These are phyloP conservation scores for Beroe forskalii DNA, from an alignment of 37 sponge, comb jelly and placozoan genomes.

Conservation along the genomic window DNA sequence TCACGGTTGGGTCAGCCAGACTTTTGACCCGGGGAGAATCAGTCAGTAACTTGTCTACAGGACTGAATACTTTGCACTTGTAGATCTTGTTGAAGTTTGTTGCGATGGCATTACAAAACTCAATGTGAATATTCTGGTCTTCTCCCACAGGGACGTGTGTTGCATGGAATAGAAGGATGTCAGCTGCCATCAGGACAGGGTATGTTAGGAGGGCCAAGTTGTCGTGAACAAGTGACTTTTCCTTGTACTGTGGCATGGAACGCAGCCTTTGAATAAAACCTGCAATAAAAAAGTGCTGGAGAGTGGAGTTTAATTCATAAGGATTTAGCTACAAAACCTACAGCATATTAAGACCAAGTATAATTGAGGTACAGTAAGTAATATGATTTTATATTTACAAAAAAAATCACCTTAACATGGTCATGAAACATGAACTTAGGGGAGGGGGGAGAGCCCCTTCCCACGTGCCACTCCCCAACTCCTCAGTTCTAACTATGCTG, in stretches of 20 bases:
- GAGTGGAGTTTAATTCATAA: too few species aligned
- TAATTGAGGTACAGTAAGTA: too few species aligned
- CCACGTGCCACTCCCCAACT: too few species aligned
- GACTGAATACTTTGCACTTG: background rate
- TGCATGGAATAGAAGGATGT: conserved; percentile 32
- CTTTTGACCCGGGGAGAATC: conserved; percentile 6
- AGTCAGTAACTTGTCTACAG: background rate
- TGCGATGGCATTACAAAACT: conserved; percentile 33
- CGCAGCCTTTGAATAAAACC: conserved; percentile 1
- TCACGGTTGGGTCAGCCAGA: conserved; percentile 4
- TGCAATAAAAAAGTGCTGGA: too few species aligned
- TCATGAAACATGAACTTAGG: too few species aligned
- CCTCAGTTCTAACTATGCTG: too few species aligned
- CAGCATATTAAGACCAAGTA: too few species aligned
- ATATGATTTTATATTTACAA: too few species aligned
- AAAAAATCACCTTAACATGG: too few species aligned
- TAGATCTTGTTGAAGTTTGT: background rate
- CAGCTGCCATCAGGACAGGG: conserved; percentile 44
- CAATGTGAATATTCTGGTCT: conserved; percentile 46
- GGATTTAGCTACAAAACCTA: too few species aligned
- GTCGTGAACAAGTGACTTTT: conserved; percentile 16
- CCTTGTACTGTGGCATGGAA: conserved; percentile 2
- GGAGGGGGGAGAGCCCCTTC: too few species aligned
- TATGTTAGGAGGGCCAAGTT: conserved; percentile 15
- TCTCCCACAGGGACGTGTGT: conserved; percentile 38